Base-by-base conservation (phyloP, 2,113 vertebrate species). In the Osmerus mordax region DNA sequence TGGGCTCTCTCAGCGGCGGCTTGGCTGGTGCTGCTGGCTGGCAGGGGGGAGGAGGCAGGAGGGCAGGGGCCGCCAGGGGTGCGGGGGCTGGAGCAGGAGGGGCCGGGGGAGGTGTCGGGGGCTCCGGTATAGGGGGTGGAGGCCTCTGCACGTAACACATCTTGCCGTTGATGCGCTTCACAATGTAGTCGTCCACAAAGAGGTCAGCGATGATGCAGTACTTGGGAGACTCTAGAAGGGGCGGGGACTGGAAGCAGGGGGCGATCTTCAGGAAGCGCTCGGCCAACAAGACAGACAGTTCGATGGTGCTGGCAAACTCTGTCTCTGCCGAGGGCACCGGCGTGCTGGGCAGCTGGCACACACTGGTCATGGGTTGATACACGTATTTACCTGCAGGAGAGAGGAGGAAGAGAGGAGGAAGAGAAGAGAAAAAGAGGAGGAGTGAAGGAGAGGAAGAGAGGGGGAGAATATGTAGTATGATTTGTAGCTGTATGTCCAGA, bases 101-200 rank as follows among this genome's bases (percentile, higher is more conserved):
- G 25, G 82, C 77, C 47, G 87, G 76, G 25, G 84, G 87, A 16
- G 83, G 62, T 3, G 54, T 74, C 56, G 90, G 90, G 0, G 77
- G 73, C 0, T 86, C 87, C 3, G 90, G 86, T 23, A 90, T 81
- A 11, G 75, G 71, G 0, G 91, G 90, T 0, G 85, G 91, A 59
- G 96, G 95, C 71, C 94, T 91, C 91, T 99, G 97, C 71, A 99
- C 96, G 0, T 98, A 99, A 85, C 97, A 99, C 97, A 99, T 97
- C 92, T 98, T 98, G 29, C 97, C 97, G 0, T 98, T 98, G 84
- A 98, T 97, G 85, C 97, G 96, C 70, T 97, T 98, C 56, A 99
- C 96, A 0, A 97, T 93, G 82, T 98, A 98, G 90, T 95, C 96
- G 74, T 99, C 96, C 59, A 98, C 92, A 79, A 99, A 99, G 69